Base-by-base conservation (phyloP, 1,140 invertebrate species). In the Neocloeon triangulifer region DNA sequence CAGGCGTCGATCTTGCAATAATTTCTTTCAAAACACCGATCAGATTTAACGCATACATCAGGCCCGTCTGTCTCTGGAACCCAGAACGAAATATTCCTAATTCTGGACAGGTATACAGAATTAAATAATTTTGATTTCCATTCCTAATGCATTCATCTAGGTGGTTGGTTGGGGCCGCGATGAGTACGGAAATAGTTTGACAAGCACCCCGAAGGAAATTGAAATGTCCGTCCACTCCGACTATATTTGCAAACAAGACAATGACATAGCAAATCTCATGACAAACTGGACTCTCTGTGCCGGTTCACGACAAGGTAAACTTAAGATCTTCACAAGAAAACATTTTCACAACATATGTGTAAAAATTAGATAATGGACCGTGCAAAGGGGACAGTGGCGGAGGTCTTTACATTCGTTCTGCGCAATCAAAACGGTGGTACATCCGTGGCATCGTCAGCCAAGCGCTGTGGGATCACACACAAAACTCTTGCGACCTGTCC, bases 311-410 rank as follows among this genome's bases (percentile, higher is more conserved):
- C n/a, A 23, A 23, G 22, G 8, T 8, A 8, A 8, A n/a, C 8
- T 23, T 8, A 8, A n/a, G 8, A n/a, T 23, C n/a, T 23, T n/a
- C n/a, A n/a, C 22, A 8, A 8, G 8, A 8, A 23, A 8, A 8
- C 8, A 8, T 8, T 23, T n/a, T n/a, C n/a, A n/a, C n/a, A n/a
- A 8, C n/a, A 8, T n/a, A n/a, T n/a, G n/a, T n/a, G n/a, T n/a
- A n/a, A n/a, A n/a, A n/a, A n/a, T n/a, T n/a, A 13, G 37, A 35
- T 16, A 39, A 34, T 9, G 26, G 35, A 17, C 30, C 32, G 9
- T 39, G 37, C 19, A 28, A 33, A 15, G 37, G 37, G 7, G 37
- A 39, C 20, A 27, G 21, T 33, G 37, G 37, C 10, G 35, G 37
- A 5, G 35, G 30, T 12, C 36, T 39, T 4, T 25, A n/a, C 14